Base-by-base conservation (phyloP, 2,113 vertebrate genomes). In the Sminthopsis crassicaudata region DNA sequence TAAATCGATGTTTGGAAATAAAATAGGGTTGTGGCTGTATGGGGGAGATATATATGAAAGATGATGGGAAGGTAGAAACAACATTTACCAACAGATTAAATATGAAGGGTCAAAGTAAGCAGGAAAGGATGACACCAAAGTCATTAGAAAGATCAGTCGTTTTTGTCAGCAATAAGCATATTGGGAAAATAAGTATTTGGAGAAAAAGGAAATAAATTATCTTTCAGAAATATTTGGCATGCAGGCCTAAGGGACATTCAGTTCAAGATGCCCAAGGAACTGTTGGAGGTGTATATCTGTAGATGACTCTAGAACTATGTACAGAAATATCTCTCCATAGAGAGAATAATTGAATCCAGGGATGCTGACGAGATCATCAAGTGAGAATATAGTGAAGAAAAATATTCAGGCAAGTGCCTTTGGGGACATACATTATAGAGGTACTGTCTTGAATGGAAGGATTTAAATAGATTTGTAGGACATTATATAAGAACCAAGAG, bases 301-400 rank as follows among this genome's bases (percentile, higher is more conserved):
- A 84, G 16, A 19, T 2, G n/a, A 42, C n/a, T 23, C n/a, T 84
- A 84, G 67, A 36, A 42, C 2, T 7, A 2, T 6, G 22, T 42
- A 84, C 42, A 42, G n/a, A 84, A 91, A 92, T 52, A 90, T 53
- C 16, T 94, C 96, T 89, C 53, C 94, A 95, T 92, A 54, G 36
- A 94, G 60, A 50, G 53, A 23, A 91, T 91, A 92, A 95, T 84
- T 42, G n/a, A 84, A 42, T 84, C 19, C 1, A 42, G 2, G 6
- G n/a, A 42, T 22, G 2, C 42, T 42, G n/a, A 42, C n/a, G 67
- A 23, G n/a, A 84, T 84, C n/a, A 84, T 5, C 42, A 91, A 55
- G 7, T 54, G 91, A 84, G 50, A 52, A 60, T 52, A 16, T 84
- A 92, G 92, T 89, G 26, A 50, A 94, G 54, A 93, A 46, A 89